Conservation (phyloP, 2,797 vertebrate species). For the Lutjanus campechanus region DNA sequence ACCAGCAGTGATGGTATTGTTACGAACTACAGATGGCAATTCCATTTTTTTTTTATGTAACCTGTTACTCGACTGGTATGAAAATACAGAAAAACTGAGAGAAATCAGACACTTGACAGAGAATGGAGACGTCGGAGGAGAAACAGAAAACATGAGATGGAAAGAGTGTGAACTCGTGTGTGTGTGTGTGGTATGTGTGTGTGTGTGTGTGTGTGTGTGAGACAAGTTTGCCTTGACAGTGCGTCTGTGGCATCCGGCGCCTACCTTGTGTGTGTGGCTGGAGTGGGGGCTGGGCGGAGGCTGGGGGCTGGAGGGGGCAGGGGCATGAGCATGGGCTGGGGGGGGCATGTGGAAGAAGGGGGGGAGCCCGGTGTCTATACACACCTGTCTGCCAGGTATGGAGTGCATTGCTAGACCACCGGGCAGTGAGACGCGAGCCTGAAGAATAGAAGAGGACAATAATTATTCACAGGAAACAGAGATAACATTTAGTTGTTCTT, state of each 20-base stretch:
- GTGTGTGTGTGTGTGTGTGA: constrained; percentile 1
- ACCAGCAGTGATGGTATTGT: constrained; percentile 1
- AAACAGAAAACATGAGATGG: constrained; percentile 23
- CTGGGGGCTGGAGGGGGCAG: constrained; percentile 82
- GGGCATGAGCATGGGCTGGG: constrained; percentile 80
- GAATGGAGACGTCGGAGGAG: background rate
- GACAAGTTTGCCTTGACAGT: constrained; percentile 37
- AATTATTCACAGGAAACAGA: background rate
- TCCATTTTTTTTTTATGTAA: background rate
- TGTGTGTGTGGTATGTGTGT: background rate
- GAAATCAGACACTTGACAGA: constrained; percentile 2
- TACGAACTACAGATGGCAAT: constrained; percentile 12
- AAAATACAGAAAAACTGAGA: background rate
- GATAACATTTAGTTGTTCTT: background rate
- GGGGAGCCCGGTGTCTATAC: constrained; percentile 84
- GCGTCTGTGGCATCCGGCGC: constrained; percentile 50
- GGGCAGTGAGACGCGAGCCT: constrained; percentile 84
- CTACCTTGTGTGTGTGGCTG: constrained; percentile 85
- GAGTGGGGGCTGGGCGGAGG: constrained; percentile 84
- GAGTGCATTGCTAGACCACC: constrained; percentile 82
- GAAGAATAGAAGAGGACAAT: background rate
- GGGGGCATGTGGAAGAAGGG: constrained; percentile 85
- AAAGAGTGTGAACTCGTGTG: constrained; percentile 8
- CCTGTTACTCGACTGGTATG: background rate
- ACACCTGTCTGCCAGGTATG: constrained; percentile 89